Conservation (phyloP, 2,113 vertebrate genomes). For the Salminus brasiliensis region DNA sequence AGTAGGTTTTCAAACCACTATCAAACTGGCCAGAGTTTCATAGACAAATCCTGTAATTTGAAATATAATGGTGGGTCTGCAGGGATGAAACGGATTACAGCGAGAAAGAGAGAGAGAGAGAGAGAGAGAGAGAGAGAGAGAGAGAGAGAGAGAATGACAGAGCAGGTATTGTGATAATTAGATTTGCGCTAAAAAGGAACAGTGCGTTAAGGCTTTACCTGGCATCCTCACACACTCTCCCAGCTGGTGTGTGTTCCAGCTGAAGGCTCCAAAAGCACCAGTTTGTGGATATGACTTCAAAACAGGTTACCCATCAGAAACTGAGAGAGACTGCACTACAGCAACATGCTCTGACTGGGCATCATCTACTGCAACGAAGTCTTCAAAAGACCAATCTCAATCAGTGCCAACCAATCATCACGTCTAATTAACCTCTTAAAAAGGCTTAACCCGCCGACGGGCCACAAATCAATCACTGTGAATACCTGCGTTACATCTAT, state of each 20-base stretch:
- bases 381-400: no score
- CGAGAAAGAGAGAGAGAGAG: neutral
- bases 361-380: neutral
- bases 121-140: neutral
- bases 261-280: conserved; percentile 11
- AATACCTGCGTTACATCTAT: no score
- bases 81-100: neutral
- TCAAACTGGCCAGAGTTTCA: conserved; percentile 7
- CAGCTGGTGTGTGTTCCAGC: conserved; percentile 13
- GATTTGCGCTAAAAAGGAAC: neutral
- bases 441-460: no score
- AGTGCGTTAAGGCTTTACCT: conserved; percentile 8
- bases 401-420: no score
- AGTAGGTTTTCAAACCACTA: neutral
- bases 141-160: neutral
- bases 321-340: neutral
- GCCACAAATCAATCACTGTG: no score
- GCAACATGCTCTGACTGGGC: neutral
- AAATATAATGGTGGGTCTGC: neutral
- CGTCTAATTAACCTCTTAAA: no score
- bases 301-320: neutral
- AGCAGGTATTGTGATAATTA: conserved; percentile 15
- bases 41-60: neutral
- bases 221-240: neutral
- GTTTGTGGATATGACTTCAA: conserved; percentile 4